Evolutionary conservation across 1,140 invertebrate species (phyloP).

Genomic region (Ptiloglossa arizonensis): DNA sequence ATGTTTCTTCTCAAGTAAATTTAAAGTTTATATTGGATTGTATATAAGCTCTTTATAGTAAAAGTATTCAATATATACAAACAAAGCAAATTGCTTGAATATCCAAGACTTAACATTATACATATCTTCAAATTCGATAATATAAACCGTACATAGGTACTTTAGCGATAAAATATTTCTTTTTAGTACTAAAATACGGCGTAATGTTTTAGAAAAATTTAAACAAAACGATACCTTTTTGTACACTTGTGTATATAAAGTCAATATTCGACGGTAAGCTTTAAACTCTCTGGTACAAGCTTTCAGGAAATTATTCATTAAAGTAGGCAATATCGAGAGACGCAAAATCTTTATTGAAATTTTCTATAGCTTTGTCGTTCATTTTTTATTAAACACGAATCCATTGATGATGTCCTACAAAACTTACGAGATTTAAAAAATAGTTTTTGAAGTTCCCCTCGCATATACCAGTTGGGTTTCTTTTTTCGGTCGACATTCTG

Average conservation of each 20-base stretch:
- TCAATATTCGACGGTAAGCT: background rate
- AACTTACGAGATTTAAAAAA: slow-evolving; percentile 13
- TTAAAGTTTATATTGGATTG: too few species aligned
- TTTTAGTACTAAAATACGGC: too few species aligned
- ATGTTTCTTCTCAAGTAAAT: too few species aligned
- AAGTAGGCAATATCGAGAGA: background rate
- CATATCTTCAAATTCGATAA: too few species aligned
- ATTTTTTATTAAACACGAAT: slow-evolving; percentile 43
- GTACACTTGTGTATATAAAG: background rate
- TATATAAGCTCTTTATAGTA: too few species aligned
- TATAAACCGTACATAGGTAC: too few species aligned
- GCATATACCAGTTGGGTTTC: slow-evolving; percentile 8
- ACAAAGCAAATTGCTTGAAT: too few species aligned
- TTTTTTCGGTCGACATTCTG: slow-evolving; percentile 23
- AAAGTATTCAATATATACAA: too few species aligned
- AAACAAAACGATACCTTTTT: too few species aligned
- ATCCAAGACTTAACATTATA: too few species aligned
- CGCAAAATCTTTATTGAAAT: slow-evolving; percentile 9
- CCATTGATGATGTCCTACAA: slow-evolving; percentile 19
- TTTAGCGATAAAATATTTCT: too few species aligned
- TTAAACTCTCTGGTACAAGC: background rate
- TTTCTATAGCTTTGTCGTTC: slow-evolving; percentile 26
- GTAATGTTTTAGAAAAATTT: too few species aligned
- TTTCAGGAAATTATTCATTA: background rate
- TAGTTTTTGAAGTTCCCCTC: slow-evolving; percentile 29